Evolutionary conservation across 35 echinoderm and acorn worm genomes (phyloP).

Genomic region (Anneissia japonica): DNA sequence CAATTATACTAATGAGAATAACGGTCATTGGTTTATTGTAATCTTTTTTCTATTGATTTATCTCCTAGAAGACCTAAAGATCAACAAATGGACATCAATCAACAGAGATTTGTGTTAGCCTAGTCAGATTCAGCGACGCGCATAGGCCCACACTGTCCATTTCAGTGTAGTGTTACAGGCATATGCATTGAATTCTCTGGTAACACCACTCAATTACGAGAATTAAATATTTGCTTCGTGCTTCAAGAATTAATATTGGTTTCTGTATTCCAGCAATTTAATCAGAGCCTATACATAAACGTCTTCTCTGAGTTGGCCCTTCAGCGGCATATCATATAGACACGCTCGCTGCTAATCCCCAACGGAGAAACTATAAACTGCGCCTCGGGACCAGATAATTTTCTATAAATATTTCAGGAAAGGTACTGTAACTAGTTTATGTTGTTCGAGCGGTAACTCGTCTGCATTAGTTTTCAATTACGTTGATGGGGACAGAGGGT

Average conservation of each 20-base stretch:
- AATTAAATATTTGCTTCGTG: constrained; percentile 2
- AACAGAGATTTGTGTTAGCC: no score
- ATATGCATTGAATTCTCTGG: background rate
- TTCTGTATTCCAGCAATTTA: background rate
- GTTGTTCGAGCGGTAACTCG: background rate
- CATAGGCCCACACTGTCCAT: background rate
- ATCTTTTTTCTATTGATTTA: background rate
- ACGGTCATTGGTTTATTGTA: no score
- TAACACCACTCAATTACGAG: background rate
- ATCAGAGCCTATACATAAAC: background rate
- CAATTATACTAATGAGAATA: no score
- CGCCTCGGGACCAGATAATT: background rate
- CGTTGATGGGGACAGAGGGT: background rate
- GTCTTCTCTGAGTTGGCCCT: background rate
- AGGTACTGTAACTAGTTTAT: constrained; percentile 1
- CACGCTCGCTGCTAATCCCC: background rate
- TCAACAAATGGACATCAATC: background rate
- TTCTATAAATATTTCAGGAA: background rate
- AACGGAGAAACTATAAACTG: background rate
- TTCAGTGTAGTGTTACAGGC: background rate
- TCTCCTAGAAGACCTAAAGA: background rate
- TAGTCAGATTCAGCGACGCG: background rate
- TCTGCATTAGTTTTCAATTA: background rate
- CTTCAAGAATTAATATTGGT: background rate
- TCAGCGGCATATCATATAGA: background rate